phyloP scores from a whole-genome alignment of 2,797 vertebrate species.

The Malacoraja senta region DNA sequence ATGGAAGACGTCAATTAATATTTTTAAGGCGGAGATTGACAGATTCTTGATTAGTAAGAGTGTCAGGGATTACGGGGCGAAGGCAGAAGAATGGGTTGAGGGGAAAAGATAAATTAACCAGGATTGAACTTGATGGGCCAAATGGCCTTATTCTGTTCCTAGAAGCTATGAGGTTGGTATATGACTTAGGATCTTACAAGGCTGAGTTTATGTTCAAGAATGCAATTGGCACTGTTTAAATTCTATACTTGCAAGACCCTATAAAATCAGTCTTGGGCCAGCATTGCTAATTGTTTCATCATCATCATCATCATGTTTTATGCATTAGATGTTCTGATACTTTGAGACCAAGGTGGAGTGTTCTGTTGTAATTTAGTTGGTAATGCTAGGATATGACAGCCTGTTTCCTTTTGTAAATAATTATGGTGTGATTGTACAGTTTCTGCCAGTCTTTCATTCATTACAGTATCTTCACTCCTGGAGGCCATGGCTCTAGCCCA shows the following conservation, averaged over 20 bases:
- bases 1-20: too few relatives aligned
- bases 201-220: not conserved
- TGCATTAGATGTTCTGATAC: too few relatives aligned
- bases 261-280: not conserved
- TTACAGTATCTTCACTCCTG: not conserved
- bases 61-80: too few relatives aligned
- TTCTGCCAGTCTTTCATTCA: not conserved
- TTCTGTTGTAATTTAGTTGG: not conserved
- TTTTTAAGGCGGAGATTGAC: too few relatives aligned
- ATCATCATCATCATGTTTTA: too few relatives aligned
- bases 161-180: not conserved
- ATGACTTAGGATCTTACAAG: not conserved
- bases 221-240: not conserved
- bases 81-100: too few relatives aligned
- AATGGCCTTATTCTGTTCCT: too few relatives aligned
- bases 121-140: too few relatives aligned
- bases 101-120: too few relatives aligned
- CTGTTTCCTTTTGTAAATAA: not conserved
- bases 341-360: not conserved
- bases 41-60: too few relatives aligned
- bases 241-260: not conserved
- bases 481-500: not conserved
- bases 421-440: not conserved
- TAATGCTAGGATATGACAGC: not conserved
- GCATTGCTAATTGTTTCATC: not conserved